These are phyloP conservation scores for Conchocele bisecta DNA, from an alignment of 2,888 invertebrate species.

Conservation along the genomic window DNA sequence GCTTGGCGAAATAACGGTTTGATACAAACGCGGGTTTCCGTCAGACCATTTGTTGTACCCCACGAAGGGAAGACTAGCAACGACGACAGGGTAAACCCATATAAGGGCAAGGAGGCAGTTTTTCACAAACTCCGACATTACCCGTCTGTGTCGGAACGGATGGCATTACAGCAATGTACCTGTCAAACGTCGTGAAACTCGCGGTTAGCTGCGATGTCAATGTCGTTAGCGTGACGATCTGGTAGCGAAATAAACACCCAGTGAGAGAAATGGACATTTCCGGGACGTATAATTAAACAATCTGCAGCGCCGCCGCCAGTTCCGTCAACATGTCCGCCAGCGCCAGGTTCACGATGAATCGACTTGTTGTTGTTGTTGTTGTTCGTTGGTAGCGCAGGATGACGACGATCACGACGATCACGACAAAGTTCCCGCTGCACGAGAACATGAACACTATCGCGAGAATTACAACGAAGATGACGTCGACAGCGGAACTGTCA, in stretches of 20 bases:
- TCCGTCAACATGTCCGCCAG: conserved; percentile 57
- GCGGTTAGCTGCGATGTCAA: conserved; percentile 55
- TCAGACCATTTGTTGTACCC: conserved; percentile 42
- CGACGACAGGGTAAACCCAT: conserved; percentile 41
- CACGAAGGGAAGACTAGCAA: conserved; percentile 32
- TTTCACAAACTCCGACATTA: conserved; percentile 33
- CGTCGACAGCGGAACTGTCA: no score
- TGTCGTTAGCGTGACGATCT: conserved; percentile 51
- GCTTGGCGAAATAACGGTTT: conserved; percentile 23
- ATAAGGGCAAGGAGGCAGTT: conserved; percentile 23
- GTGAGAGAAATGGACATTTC: conserved; percentile 24
- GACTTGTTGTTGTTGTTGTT: conserved; percentile 24
- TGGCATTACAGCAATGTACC: conserved; percentile 56
- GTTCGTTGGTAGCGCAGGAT: conserved; percentile 28
- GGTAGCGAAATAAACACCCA: conserved; percentile 52
- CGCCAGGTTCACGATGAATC: conserved; percentile 58
- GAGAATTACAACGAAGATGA: conserved; percentile 46
- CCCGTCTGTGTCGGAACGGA: conserved; percentile 36
- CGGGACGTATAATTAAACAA: conserved; percentile 44
- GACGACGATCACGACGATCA: conserved; percentile 47
- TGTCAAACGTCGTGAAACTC: conserved; percentile 56
- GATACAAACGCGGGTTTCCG: conserved; percentile 28
- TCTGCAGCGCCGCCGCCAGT: conserved; percentile 37
- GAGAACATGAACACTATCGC: conserved; percentile 47
- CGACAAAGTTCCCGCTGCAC: conserved; percentile 48